Base-by-base conservation (phyloP, 2,888 invertebrate species). In the Oscheius sp. region DNA sequence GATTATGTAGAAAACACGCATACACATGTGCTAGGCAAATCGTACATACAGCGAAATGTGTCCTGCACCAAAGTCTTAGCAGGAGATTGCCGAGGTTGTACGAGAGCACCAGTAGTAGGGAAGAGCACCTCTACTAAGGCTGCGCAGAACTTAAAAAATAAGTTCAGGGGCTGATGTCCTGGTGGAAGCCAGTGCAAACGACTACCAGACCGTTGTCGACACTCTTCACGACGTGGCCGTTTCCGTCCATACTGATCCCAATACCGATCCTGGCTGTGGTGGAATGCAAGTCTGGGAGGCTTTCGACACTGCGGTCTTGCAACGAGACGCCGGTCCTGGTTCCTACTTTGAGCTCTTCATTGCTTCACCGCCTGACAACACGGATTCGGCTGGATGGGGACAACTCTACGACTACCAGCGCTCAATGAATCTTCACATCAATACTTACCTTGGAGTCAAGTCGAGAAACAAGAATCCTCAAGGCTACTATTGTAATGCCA, bases 321-420 rank as follows among this genome's bases (percentile, higher is more conserved):
- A 62, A n/a, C 48, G 80, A 74, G 76, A 78, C 42, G 53, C 77
- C 4, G 32, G 60, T n/a, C 76, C 79, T 9, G 82, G 82, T 65
- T 80, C 82, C 2, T 82, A 75, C 53, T 62, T 84, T 62, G 80
- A 84, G 70, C 60, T 84, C 47, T 84, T 84, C 80, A 72, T 79
- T 53, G 65, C 74, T 2, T 76, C 82, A 1, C 75, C 79, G 29
- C 82, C 82, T 32, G 82, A 82, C 70, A 76, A 79, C 50, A 73
- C 75, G 3, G 79, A 80, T 33, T 32, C 71, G 9, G 47, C 60
- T 4, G 71, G 63, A 29, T 76, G 80, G 60, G 76, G 73, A 7
- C 65, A 73, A 13, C 76, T 82, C 68, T 82, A 82, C 71, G 78
- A 80, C 9, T 76, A 75, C 73, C 75, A 73, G 62, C 66, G 82